Evolutionary conservation across 1,140 invertebrate species (phyloP), one percentile per base, ranked within the genome.

Genomic region (Latrodectus geometricus): DNA sequence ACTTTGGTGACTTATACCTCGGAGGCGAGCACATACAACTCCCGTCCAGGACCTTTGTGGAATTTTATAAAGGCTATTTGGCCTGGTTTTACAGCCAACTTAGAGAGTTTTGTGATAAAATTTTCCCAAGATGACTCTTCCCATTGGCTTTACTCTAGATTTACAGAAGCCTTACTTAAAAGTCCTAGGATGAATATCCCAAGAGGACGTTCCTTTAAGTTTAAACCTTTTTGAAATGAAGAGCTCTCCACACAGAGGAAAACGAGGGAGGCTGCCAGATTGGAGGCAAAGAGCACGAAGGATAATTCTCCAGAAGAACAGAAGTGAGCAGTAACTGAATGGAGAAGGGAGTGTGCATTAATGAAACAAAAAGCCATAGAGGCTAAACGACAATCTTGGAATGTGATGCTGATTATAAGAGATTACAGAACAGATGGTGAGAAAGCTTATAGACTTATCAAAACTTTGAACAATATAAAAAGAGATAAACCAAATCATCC

Each of bases 381-480:
- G 17, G 56, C 56, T 11, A 61, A 61, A 61, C 56, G 56, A 11
- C 9, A 61, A 61, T 61, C 56, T 61, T 61, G 56, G 56, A 61
- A 35, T 72, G 8, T 23, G 12, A 8, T 35, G 15, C 69, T 72
- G 15, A 66, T n/a, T 66, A 66, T n/a, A 66, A 66, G 15, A 20
- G 65, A 66, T 66, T 66, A 66, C 15, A 66, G 65, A 66, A 17
- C 65, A 66, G 65, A 66, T 66, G 15, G 15, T 66, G 65, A 66
- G 8, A 66, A 66, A n/a, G 15, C 15, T 20, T 66, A 66, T 66
- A 66, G 65, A 66, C 15, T 66, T 9, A n/a, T 66, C 15, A 66
- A 66, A n/a, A 9, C 8, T n/a, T 17, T 66, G 15, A 17, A n/a
- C 15, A n/a, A 66, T 9, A 5, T 17, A 66, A 14, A 8, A 8